A percentile compares a stretch with the other conserved stretches of the same genome.
phyloP scores from a whole-genome alignment of 2,797 vertebrate species.

The Hydrophis major region DNA sequence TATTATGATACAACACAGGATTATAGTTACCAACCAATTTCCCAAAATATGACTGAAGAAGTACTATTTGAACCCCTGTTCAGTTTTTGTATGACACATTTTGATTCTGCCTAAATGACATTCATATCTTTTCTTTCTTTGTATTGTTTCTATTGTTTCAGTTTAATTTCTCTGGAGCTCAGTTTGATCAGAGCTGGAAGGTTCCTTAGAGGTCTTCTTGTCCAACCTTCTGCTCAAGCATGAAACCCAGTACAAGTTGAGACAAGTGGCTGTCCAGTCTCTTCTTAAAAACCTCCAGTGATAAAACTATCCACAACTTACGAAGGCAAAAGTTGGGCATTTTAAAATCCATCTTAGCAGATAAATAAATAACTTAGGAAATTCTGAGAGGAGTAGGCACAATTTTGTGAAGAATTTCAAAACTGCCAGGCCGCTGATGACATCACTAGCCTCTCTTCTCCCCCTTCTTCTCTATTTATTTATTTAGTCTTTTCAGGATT shows the following conservation, averaged over 20 bases:
- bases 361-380: neutral
- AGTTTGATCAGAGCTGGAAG: neutral
- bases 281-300: neutral
- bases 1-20: neutral
- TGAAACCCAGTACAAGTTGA: neutral
- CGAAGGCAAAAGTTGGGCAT: neutral
- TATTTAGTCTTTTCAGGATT: conserved; percentile 3
- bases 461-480: neutral
- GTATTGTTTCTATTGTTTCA: neutral
- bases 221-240: neutral
- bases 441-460: neutral
- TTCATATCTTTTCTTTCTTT: neutral
- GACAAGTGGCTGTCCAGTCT: neutral
- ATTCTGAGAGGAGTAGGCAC: neutral
- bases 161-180: neutral
- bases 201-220: neutral
- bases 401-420: neutral
- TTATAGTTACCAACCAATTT: neutral
- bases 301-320: neutral
- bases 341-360: neutral
- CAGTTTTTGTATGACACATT: neutral
- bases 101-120: neutral
- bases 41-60: neutral
- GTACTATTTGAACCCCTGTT: neutral
- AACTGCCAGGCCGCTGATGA: neutral